Conservation (phyloP, 2,888 invertebrate species). For the Meloe dianella region DNA sequence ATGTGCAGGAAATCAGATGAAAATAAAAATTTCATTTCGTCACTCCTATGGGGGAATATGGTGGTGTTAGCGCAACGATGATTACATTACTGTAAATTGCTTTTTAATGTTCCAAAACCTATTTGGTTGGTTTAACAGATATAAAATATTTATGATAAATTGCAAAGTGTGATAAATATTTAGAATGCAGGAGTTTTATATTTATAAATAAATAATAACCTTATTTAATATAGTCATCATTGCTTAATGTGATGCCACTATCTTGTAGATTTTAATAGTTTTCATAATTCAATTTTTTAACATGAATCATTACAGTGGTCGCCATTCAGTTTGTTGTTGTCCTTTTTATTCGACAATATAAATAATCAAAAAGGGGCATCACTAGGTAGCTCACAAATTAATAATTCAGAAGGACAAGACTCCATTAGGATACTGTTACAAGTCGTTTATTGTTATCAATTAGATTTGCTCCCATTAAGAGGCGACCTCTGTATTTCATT, state of each 20-base stretch:
- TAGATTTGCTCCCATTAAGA: neutral
- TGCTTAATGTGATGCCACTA: no score
- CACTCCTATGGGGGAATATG: neutral
- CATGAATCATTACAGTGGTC: no score
- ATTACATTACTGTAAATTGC: constrained; percentile 36
- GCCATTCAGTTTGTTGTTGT: no score
- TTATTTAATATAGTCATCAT: no score
- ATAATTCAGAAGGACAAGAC: no score
- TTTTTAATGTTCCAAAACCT: constrained; percentile 34
- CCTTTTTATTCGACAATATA: no score
- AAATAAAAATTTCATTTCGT: constrained; percentile 19
- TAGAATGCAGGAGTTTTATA: constrained; percentile 7
- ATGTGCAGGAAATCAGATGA: constrained; percentile 22
- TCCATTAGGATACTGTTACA: no score
- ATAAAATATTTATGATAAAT: constrained; percentile 35
- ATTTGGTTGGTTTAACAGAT: constrained; percentile 33
- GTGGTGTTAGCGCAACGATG: constrained; percentile 22
- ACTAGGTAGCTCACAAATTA: no score
- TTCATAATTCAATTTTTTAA: no score
- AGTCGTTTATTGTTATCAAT: no score
- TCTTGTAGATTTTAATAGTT: no score
- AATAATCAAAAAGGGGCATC: no score
- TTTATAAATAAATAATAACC: neutral
- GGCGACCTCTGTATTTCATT: neutral
- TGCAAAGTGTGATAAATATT: constrained; percentile 27